phyloP scores from a whole-genome alignment of 2,888 invertebrate genomes.

The Alcis repandata region DNA sequence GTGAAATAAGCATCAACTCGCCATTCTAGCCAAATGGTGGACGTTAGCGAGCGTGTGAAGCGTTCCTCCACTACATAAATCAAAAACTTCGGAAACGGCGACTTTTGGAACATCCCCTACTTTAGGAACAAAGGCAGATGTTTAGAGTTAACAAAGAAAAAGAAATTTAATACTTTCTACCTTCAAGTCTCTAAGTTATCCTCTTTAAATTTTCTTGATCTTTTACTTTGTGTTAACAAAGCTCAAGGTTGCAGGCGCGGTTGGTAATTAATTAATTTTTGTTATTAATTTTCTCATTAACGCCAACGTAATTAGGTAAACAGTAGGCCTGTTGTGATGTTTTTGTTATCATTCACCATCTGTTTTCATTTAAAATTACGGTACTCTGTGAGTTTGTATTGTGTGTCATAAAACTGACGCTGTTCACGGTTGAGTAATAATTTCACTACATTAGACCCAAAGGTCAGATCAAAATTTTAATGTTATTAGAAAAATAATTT shows the following conservation, averaged over 20 bases:
- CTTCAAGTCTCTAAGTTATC: constrained; percentile 36
- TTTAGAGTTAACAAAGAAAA: constrained; percentile 56
- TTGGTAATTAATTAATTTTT: constrained; percentile 33
- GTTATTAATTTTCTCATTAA: constrained; percentile 30
- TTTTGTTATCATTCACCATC: constrained; percentile 18
- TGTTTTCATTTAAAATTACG: constrained; percentile 22
- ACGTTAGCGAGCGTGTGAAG: constrained; percentile 60
- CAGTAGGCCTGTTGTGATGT: constrained; percentile 24
- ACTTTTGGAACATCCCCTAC: constrained; percentile 59
- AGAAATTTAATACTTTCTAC: constrained; percentile 56
- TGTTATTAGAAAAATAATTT: neutral
- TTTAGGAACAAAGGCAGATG: constrained; percentile 62
- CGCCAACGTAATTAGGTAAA: constrained; percentile 21
- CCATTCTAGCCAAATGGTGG: constrained; percentile 63
- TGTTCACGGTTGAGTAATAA: neutral
- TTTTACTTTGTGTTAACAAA: constrained; percentile 33
- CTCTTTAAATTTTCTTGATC: constrained; percentile 35
- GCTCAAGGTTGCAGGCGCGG: constrained; percentile 24
- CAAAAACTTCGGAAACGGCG: constrained; percentile 68
- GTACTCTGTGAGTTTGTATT: constrained; percentile 8
- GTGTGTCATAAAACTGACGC: neutral
- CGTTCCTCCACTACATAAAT: constrained; percentile 58
- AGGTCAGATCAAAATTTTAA: neutral
- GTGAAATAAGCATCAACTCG: constrained; percentile 58
- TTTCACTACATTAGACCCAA: neutral